Percentiles rank a stretch among this genome's conserved stretches.
Evolutionary conservation across 2,888 invertebrate species (phyloP).

Genomic region (Spodoptera exigua): DNA sequence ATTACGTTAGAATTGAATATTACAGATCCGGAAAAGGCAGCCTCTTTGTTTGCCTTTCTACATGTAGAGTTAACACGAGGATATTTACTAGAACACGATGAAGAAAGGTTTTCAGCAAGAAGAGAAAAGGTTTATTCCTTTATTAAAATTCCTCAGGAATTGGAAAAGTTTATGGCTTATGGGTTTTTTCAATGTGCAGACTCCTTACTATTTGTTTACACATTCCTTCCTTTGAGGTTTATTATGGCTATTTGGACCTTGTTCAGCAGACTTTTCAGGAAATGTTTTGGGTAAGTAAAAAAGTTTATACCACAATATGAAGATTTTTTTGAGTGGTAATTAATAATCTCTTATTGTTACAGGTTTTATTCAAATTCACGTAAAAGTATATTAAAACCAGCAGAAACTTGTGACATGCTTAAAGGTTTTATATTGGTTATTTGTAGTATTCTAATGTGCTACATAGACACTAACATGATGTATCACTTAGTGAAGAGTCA

Average conservation of each 20-base stretch:
- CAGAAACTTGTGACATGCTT: conserved; percentile 98
- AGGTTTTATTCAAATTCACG: conserved; percentile 76
- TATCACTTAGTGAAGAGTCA: conserved; percentile 99
- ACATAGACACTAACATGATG: conserved; percentile 99
- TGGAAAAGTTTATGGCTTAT: conserved; percentile 97
- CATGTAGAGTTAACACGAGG: conserved; percentile 96
- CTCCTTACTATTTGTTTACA: conserved; percentile 98
- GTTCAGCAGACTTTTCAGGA: conserved; percentile 92
- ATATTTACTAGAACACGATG: conserved; percentile 98
- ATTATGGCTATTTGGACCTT: conserved; percentile 95
- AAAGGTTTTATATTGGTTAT: conserved; percentile 96
- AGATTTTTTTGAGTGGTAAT: background rate
- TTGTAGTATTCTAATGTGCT: conserved; percentile 95
- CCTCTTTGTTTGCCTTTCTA: conserved; percentile 91
- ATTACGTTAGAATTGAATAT: conserved; percentile 33
- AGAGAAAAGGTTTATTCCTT: conserved; percentile 99
- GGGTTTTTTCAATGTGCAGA: conserved; percentile 99
- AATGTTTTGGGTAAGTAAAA: conserved; percentile 92
- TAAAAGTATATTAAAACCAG: conserved; percentile 93
- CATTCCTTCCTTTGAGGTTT: conserved; percentile 98
- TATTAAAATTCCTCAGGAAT: conserved; percentile 97
- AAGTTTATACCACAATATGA: too few relatives aligned
- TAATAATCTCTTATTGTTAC: conserved; percentile 53
- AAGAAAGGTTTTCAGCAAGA: conserved; percentile 97
- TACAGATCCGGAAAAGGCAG: conserved; percentile 80